A percentile compares a stretch with the other conserved stretches of the same genome.
Evolutionary conservation across 2,113 vertebrate genomes (phyloP).

Genomic region (Mormyrus lacerda): DNA sequence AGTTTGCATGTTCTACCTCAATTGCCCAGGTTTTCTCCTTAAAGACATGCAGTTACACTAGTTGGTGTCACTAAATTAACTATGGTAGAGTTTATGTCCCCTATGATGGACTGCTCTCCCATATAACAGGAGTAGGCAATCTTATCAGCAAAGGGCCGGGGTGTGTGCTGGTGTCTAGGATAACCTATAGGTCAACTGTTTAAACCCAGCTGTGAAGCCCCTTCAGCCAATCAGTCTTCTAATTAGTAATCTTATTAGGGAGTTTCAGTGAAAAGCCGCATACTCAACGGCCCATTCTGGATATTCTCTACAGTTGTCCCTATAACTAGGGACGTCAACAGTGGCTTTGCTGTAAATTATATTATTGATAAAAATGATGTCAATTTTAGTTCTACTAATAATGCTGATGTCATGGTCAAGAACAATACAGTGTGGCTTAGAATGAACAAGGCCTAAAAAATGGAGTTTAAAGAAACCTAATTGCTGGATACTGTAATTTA

Average conservation of each 20-base stretch:
- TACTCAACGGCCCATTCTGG: background rate
- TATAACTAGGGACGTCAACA: background rate
- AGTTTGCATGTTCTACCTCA: background rate
- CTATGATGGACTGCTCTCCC: background rate
- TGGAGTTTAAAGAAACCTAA: background rate
- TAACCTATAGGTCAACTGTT: background rate
- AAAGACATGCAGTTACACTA: background rate
- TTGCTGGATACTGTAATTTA: background rate
- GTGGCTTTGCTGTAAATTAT: background rate
- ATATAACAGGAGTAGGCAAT: background rate
- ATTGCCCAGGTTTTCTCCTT: background rate
- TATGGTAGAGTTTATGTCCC: background rate
- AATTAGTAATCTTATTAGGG: background rate
- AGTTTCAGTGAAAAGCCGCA: background rate
- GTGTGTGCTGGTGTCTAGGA: background rate
- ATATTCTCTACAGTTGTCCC: background rate
- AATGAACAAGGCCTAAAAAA: background rate
- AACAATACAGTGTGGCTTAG: background rate
- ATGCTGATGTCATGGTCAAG: background rate
- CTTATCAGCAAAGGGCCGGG: background rate
- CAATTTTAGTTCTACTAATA: background rate
- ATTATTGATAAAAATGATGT: background rate
- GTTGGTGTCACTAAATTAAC: background rate
- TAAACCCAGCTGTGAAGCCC: background rate
- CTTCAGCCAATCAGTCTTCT: background rate